Conservation (phyloP, 2,888 invertebrate species). For the Lissonota sp. region DNA sequence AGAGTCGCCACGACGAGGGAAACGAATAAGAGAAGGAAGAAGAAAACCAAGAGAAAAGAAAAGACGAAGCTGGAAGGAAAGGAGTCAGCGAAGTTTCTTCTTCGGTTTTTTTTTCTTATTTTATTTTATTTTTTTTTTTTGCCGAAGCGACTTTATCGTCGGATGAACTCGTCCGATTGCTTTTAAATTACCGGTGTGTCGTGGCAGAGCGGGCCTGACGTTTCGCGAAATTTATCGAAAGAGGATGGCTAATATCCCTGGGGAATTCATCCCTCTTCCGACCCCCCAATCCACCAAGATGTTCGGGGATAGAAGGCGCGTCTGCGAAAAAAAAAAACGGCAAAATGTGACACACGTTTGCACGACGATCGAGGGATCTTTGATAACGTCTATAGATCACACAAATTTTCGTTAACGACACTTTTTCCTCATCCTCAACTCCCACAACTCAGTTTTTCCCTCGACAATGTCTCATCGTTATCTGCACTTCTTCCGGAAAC, state of each 20-base stretch:
- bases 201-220: constrained; percentile 54
- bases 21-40: not conserved
- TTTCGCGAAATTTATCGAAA: constrained; percentile 72
- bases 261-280: constrained; percentile 54
- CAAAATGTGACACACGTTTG: not conserved
- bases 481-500: no score
- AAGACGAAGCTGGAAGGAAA: not conserved
- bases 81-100: constrained; percentile 15
- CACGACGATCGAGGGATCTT: not conserved
- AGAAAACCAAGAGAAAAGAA: constrained; percentile 15
- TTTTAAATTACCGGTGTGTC: constrained; percentile 72
- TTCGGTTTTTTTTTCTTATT: no score
- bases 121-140: constrained; percentile 28
- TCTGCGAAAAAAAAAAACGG: constrained; percentile 23
- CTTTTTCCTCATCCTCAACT: constrained; percentile 34
- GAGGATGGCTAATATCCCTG: constrained; percentile 68
- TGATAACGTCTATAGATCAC: constrained; percentile 22
- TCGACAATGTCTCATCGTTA: no score
- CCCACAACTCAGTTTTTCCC: not conserved
- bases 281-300: not conserved
- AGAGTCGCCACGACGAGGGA: not conserved
- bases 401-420: constrained; percentile 28
- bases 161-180: constrained; percentile 76
- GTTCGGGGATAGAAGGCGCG: not conserved
- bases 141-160: constrained; percentile 59